These are phyloP conservation scores for Heliopora coerulea DNA, from an alignment of 92 coral and sea anemone species.

Conservation along the genomic window DNA sequence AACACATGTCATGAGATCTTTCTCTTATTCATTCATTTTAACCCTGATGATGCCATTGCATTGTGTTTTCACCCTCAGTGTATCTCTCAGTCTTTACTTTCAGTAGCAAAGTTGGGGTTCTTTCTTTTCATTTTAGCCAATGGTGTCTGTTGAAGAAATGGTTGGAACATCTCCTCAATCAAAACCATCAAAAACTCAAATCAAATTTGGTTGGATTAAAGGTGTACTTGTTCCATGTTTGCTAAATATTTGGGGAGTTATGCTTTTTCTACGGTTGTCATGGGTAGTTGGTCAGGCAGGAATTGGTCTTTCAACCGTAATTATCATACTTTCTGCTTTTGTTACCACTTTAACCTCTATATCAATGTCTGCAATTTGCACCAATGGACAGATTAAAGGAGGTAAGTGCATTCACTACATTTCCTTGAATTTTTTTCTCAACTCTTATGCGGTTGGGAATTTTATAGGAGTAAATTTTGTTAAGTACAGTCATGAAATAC, in stretches of 20 bases:
- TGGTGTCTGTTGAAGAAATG: constrained; percentile 24
- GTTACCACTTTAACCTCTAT: constrained; percentile 84
- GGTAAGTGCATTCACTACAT: too few relatives aligned
- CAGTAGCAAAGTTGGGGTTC: too few relatives aligned
- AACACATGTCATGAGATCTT: too few relatives aligned
- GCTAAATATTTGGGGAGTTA: constrained; percentile 99
- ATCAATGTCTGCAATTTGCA: constrained; percentile 99
- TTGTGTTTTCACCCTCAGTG: too few relatives aligned
- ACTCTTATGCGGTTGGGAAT: too few relatives aligned
- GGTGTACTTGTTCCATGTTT: constrained; percentile 95
- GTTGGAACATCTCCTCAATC: not conserved
- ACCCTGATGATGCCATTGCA: too few relatives aligned
- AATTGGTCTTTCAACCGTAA: constrained; percentile 79
- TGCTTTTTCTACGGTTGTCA: constrained; percentile 82
- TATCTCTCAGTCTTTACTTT: too few relatives aligned
- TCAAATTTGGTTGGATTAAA: constrained; percentile 98
- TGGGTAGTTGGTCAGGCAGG: constrained; percentile 99
- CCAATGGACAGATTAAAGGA: constrained; percentile 99
- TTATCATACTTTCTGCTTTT: constrained; percentile 79
- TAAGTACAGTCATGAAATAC: too few relatives aligned
- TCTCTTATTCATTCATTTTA: too few relatives aligned
- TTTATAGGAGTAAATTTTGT: too few relatives aligned
- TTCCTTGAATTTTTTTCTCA: too few relatives aligned
- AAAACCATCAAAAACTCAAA: constrained; percentile 22
- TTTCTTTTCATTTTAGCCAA: constrained; percentile 17